Conservation (phyloP, 2,888 invertebrate species). For the Lagria hirta region DNA sequence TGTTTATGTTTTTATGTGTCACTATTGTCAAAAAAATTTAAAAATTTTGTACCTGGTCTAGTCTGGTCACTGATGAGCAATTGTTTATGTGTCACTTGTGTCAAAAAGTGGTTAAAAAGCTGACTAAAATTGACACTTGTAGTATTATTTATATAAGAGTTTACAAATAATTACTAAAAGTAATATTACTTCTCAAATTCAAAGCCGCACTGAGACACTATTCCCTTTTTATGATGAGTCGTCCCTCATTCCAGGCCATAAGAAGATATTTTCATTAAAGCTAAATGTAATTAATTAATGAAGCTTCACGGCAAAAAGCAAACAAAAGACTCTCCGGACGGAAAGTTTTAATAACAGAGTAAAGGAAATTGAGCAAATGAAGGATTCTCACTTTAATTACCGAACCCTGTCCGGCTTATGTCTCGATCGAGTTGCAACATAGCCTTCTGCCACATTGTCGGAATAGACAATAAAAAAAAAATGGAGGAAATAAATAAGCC, state of each 20-base stretch:
- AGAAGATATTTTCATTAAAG: conserved; percentile 12
- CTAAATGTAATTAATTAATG: conserved; percentile 16
- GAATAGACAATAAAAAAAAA: conserved; percentile 20
- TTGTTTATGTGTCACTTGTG: no score
- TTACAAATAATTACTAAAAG: no score
- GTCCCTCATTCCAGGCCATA: no score
- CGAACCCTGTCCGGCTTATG: neutral
- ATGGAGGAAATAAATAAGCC: conserved; percentile 20
- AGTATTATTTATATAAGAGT: no score
- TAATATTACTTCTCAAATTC: neutral
- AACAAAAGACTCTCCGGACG: conserved; percentile 13
- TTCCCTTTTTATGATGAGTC: no score
- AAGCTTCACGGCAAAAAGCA: conserved; percentile 11
- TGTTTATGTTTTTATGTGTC: no score
- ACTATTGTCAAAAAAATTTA: no score
- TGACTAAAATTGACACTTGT: no score
- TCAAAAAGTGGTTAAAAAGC: no score
- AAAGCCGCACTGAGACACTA: neutral
- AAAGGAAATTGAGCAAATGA: conserved; percentile 18
- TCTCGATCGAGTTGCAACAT: neutral
- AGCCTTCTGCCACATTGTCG: neutral
- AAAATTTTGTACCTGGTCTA: no score
- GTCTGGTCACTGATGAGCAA: no score
- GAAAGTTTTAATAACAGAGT: conserved; percentile 17
- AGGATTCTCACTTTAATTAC: conserved; percentile 15